phyloP scores from a whole-genome alignment of 2,888 invertebrate species.

The Dastarcus helophoroides region DNA sequence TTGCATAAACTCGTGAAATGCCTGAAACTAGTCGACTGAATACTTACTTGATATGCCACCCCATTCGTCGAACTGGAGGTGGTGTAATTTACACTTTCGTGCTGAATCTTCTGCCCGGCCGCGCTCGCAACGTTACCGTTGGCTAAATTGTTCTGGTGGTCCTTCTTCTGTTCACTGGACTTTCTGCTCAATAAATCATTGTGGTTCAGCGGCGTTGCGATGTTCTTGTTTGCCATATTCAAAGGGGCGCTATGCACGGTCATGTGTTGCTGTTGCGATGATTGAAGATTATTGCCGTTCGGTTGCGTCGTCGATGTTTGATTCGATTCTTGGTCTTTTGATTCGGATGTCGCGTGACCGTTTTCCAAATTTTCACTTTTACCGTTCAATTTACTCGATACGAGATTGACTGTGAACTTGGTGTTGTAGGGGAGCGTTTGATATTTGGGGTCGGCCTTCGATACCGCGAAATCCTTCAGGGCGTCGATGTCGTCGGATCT shows the following conservation, averaged over 20 bases:
- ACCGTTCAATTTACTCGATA: constrained; percentile 28
- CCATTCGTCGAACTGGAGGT: background rate
- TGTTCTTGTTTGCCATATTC: constrained; percentile 50
- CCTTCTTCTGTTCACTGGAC: constrained; percentile 13
- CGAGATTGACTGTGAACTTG: constrained; percentile 59
- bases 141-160: constrained; percentile 13
- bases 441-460: constrained; percentile 82
- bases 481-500: constrained; percentile 35
- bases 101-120: no score
- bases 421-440: constrained; percentile 85
- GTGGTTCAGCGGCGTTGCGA: constrained; percentile 53
- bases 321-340: constrained; percentile 22
- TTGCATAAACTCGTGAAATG: no score
- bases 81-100: background rate
- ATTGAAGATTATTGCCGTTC: constrained; percentile 5
- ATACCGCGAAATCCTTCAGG: constrained; percentile 59
- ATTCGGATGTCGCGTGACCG: constrained; percentile 20
- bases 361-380: constrained; percentile 21
- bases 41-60: constrained; percentile 1
- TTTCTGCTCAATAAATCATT: constrained; percentile 32
- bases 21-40: no score
- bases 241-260: constrained; percentile 46
- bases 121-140: no score
- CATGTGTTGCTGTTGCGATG: constrained; percentile 28
- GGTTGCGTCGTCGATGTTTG: constrained; percentile 4